A percentile compares a stretch with the other conserved stretches of the same genome.
Evolutionary conservation across 2,797 vertebrate genomes (phyloP).

Genomic region (Sebastes umbrosus): DNA sequence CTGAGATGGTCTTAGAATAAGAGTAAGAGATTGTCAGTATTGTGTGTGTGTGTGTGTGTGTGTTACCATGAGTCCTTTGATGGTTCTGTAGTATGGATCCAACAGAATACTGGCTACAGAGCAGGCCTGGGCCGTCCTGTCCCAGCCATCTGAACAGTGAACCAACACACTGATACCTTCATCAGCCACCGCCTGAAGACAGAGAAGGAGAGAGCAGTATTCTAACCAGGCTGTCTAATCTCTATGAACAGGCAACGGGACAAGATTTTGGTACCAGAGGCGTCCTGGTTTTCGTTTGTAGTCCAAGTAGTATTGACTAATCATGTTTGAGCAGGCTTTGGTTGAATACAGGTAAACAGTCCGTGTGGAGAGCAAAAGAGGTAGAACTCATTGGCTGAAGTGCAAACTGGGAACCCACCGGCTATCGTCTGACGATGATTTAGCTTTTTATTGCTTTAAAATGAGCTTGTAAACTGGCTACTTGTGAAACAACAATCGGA

Average conservation of each 20-base stretch:
- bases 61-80: slow-evolving; percentile 94
- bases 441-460: no score
- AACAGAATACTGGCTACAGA: slow-evolving; percentile 92
- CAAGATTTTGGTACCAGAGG: background rate
- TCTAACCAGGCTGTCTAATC: no score
- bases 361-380: no score
- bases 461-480: no score
- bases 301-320: no score
- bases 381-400: accelerated
- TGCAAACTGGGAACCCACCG: no score
- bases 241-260: no score
- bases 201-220: background rate
- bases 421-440: no score
- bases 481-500: no score
- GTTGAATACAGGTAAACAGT: no score
- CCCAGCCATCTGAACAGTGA: slow-evolving; percentile 99
- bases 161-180: slow-evolving; percentile 95
- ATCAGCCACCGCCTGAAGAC: slow-evolving; percentile 89
- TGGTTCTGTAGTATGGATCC: slow-evolving; percentile 92
- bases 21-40: background rate
- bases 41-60: background rate
- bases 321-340: no score
- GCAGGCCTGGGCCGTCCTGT: slow-evolving; percentile 95
- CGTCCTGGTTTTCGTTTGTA: background rate
- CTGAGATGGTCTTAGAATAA: background rate